These are phyloP conservation scores for Prenolepis imparis DNA, from an alignment of 2,888 invertebrate species.

Conservation along the genomic window DNA sequence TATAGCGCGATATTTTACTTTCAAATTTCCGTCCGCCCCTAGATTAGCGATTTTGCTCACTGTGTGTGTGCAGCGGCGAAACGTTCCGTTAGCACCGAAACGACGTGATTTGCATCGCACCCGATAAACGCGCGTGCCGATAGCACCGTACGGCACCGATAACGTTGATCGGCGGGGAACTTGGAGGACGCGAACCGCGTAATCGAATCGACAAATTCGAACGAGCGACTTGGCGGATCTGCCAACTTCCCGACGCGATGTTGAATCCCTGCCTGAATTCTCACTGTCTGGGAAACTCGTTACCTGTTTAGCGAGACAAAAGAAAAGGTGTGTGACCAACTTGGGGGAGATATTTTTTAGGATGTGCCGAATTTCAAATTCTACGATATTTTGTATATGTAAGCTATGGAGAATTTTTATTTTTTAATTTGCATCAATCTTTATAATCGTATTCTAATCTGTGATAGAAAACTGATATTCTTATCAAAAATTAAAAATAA, in stretches of 20 bases:
- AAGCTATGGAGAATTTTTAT: neutral
- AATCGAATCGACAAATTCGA: slow-evolving; percentile 62
- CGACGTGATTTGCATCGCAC: slow-evolving; percentile 70
- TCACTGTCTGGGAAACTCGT: slow-evolving; percentile 4
- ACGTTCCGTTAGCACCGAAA: slow-evolving; percentile 20
- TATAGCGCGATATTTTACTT: neutral
- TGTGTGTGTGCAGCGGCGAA: neutral
- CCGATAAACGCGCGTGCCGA: slow-evolving; percentile 64
- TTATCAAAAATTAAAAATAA: neutral
- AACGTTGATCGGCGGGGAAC: slow-evolving; percentile 59
- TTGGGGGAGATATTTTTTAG: neutral
- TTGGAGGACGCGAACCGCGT: slow-evolving; percentile 61
- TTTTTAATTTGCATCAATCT: neutral
- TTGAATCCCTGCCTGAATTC: slow-evolving; percentile 39
- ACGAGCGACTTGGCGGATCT: slow-evolving; percentile 46
- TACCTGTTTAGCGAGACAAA: slow-evolving; percentile 31
- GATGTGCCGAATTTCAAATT: neutral
- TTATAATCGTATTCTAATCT: neutral
- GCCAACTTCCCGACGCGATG: slow-evolving; percentile 42
- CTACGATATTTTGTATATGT: neutral
- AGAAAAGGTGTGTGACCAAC: slow-evolving; percentile 6
- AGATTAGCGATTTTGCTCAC: slow-evolving; percentile 34
- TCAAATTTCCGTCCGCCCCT: slow-evolving; percentile 9
- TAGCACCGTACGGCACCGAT: slow-evolving; percentile 55
- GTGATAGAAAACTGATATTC: neutral